Evolutionary conservation across 1,140 invertebrate species (phyloP).

Genomic region (Papilio dardanus): DNA sequence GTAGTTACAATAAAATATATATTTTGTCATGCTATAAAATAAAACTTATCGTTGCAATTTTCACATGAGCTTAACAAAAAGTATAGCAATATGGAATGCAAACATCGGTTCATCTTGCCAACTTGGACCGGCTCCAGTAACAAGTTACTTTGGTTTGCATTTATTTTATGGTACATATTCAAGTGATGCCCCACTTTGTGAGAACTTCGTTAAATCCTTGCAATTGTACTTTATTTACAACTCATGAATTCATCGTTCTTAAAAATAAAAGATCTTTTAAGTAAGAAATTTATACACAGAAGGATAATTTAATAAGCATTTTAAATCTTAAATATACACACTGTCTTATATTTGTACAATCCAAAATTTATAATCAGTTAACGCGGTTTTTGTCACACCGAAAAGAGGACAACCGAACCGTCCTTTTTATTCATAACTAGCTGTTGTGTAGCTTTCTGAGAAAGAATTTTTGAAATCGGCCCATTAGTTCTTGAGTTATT

Average conservation of each 20-base stretch:
- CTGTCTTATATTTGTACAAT: too few species aligned
- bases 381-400: too few species aligned
- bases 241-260: neutral
- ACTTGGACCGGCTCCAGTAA: constrained; percentile 30
- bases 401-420: too few species aligned
- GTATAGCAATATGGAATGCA: constrained; percentile 28
- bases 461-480: too few species aligned
- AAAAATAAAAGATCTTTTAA: neutral
- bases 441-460: too few species aligned
- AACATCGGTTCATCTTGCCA: constrained; percentile 28
- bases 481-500: too few species aligned
- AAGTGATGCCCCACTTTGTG: constrained; percentile 18
- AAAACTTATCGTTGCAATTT: constrained; percentile 15
- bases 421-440: too few species aligned
- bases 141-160: constrained; percentile 35
- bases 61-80: constrained; percentile 26
- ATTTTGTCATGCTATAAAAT: neutral
- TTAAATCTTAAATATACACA: neutral
- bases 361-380: too few species aligned
- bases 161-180: constrained; percentile 23
- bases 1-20: neutral
- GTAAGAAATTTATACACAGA: neutral
- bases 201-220: constrained; percentile 5
- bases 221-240: neutral
- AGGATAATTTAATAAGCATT: too few species aligned